Evolutionary conservation across 2,888 invertebrate genomes (phyloP).

Genomic region (Caenorhabditis becei): DNA sequence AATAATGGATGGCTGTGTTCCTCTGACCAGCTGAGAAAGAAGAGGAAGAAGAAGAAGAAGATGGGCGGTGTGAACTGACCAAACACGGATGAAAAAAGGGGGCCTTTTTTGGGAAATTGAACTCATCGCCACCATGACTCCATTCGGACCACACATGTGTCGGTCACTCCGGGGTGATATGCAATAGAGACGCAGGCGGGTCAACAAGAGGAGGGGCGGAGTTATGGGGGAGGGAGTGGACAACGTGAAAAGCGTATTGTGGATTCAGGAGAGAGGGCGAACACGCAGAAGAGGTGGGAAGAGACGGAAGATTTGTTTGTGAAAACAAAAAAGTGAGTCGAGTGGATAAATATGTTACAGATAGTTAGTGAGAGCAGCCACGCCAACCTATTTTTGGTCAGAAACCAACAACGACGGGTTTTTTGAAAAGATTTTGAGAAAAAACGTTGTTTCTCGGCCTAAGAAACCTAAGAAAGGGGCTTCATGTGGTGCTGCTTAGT

Average conservation of each 20-base stretch:
- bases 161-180: conserved; percentile 1
- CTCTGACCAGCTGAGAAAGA: background rate
- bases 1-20: conserved; percentile 33
- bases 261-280: conserved; percentile 10
- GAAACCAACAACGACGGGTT: background rate
- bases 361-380: conserved; percentile 7
- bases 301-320: conserved; percentile 18
- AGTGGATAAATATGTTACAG: conserved; percentile 20
- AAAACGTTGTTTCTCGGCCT: too few species aligned
- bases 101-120: conserved; percentile 3
- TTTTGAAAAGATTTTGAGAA: too few species aligned
- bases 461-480: background rate
- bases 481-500: background rate
- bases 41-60: background rate
- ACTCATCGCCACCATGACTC: background rate
- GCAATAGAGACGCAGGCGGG: conserved; percentile 14
- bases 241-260: conserved; percentile 9
- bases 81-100: background rate
- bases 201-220: conserved; percentile 13
- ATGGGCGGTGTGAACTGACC: background rate
- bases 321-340: conserved; percentile 23
- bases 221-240: conserved; percentile 5
- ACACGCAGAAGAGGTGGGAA: conserved; percentile 6
- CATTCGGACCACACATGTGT: background rate
- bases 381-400: background rate